These are phyloP conservation scores for Dysidea cf. avara DNA, from an alignment of 37 sponge, comb jelly and placozoan species.

Conservation along the genomic window DNA sequence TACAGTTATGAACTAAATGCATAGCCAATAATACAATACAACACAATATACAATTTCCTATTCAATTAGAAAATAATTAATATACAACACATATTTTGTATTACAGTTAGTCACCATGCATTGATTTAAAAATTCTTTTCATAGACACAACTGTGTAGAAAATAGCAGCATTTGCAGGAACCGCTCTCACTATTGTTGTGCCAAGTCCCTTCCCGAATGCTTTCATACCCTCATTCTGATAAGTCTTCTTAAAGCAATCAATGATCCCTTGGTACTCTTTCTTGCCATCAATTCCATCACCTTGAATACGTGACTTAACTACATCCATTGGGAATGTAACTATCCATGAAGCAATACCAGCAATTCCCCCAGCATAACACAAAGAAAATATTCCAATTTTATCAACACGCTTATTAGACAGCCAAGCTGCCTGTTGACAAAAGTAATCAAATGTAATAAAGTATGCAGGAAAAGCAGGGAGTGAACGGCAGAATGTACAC, in stretches of 20 bases:
- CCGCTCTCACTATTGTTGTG: constrained; percentile 56
- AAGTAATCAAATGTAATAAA: constrained; percentile 66
- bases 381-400: constrained; percentile 12
- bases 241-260: constrained; percentile 66
- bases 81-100: too few species aligned
- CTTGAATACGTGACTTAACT: constrained; percentile 68
- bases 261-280: constrained; percentile 51
- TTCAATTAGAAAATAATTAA: too few species aligned
- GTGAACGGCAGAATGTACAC: constrained; percentile 51
- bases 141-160: constrained; percentile 50
- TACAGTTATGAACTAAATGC: too few species aligned
- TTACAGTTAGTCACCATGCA: too few species aligned
- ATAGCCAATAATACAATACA: too few species aligned
- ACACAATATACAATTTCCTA: too few species aligned
- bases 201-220: constrained; percentile 57
- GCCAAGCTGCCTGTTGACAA: constrained; percentile 19
- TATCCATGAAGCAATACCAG: constrained; percentile 54
- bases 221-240: constrained; percentile 36
- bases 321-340: constrained; percentile 73
- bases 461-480: constrained; percentile 57
- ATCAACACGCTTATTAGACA: neutral
- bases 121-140: neutral
- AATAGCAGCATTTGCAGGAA: constrained; percentile 79
- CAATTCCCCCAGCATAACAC: constrained; percentile 41
- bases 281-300: constrained; percentile 37